These are phyloP conservation scores for Taeniopygia guttata DNA, from an alignment of 2,797 vertebrate genomes.

Conservation along the genomic window DNA sequence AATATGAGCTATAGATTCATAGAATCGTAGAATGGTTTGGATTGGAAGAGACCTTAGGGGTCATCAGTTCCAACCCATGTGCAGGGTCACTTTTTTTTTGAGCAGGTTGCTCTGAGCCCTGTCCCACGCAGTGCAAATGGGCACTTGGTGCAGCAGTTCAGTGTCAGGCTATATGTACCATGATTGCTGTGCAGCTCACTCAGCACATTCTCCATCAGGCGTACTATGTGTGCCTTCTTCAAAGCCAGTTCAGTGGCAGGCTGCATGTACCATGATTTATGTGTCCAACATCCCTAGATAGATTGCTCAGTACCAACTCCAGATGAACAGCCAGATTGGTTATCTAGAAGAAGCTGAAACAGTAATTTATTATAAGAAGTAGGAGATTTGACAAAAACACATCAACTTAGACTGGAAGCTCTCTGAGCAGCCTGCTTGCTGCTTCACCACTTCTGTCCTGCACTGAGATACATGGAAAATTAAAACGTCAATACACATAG, in stretches of 20 bases:
- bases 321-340: background rate
- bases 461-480: background rate
- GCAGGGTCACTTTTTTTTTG: background rate
- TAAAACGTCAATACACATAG: background rate
- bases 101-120: background rate
- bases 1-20: background rate
- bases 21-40: background rate
- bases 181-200: background rate
- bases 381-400: background rate
- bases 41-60: background rate
- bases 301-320: background rate
- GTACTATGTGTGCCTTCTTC: background rate
- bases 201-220: background rate
- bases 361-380: background rate
- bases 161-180: too few relatives aligned
- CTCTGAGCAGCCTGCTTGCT: background rate
- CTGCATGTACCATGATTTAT: background rate
- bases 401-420: background rate
- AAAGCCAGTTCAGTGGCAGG: background rate
- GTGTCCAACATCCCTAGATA: background rate
- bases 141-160: rapidly evolving
- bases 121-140: background rate
- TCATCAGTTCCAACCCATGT: background rate
- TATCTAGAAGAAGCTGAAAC: background rate
- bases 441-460: background rate